Evolutionary conservation across 2,888 invertebrate genomes (phyloP), one percentile per base, ranked within the genome.

Genomic region (Ormyrus rosae): DNA sequence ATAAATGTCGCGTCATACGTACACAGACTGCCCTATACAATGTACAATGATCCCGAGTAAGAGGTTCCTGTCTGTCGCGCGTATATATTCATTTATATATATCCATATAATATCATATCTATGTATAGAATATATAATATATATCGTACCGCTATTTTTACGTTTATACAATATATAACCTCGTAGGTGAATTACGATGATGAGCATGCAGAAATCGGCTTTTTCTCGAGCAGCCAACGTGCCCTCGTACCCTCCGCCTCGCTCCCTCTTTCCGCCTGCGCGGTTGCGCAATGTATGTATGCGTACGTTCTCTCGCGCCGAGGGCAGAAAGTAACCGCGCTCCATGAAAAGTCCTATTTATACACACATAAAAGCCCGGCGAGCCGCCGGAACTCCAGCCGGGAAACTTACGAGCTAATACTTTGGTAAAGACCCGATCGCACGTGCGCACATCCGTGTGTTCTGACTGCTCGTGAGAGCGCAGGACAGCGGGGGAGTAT

Each of bases 331-430:
- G 63, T 68, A 50, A 50, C 69, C n/a, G 13, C 51, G 60, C 71
- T 53, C 71, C 60, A 72, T 46, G 48, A 55, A 69, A 76, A 58
- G 60, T 67, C 56, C 55, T 75, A 70, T 74, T 71, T 71, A 69
- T 79, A 67, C 71, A 72, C 61, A 68, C 76, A 76, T 58, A 63
- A 73, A 72, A 53, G 53, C 53, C 6, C 8, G 19, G 19, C n/a
- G 13, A 34, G 50, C 58, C 53, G 11, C 10, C 7, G 68, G 13
- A 74, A 79, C 34, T 74, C 50, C 51, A 65, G 68, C 73, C 60
- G 45, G 55, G 50, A 76, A 75, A 83, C 89, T 89, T 89, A 89
- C 85, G 77, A 83, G 84, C 89, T 89, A 89, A 84, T 89, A 89
- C 89, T 89, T 89, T 89, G 88, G 86, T 85, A 85, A 87, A 86